Evolutionary conservation across 1,140 invertebrate species (phyloP).

Genomic region (Hestina assimilis): DNA sequence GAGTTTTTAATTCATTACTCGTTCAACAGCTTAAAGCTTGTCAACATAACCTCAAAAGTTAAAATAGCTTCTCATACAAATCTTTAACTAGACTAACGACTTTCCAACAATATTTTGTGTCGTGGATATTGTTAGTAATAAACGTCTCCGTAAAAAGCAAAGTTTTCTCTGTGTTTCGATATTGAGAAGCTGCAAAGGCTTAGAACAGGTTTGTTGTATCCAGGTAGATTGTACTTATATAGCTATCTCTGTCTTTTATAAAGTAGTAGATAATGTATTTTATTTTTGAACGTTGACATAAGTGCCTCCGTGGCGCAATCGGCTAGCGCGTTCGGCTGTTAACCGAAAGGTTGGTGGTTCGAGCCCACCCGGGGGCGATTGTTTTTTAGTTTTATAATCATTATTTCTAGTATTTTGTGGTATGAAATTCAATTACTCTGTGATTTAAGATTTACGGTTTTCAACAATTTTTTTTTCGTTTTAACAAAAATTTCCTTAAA

Average conservation of each 20-base stretch:
- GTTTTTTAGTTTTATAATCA: conserved; percentile 28
- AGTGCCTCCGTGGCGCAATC: conserved; percentile 87
- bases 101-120: conserved; percentile 38
- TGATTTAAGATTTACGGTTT: too few relatives aligned
- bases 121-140: conserved; percentile 19
- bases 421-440: not conserved
- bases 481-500: not conserved
- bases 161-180: conserved; percentile 26
- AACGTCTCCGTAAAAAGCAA: conserved; percentile 21
- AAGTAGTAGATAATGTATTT: not conserved
- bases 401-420: not conserved
- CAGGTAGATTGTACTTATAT: conserved; percentile 52
- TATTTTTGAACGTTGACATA: conserved; percentile 26
- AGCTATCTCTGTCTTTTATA: conserved; percentile 50
- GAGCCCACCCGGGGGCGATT: conserved; percentile 85
- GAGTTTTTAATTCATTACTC: conserved; percentile 11
- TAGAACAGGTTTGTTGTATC: conserved; percentile 61
- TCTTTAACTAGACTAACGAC: conserved; percentile 28
- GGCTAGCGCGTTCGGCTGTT: too few relatives aligned
- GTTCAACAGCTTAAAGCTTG: conserved; percentile 29
- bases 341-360: too few relatives aligned
- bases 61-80: conserved; percentile 41
- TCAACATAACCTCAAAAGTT: conserved; percentile 68
- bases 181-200: conserved; percentile 35
- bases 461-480: too few relatives aligned